phyloP scores from a whole-genome alignment of 2,113 vertebrate species.

The Hystrix brachyura region DNA sequence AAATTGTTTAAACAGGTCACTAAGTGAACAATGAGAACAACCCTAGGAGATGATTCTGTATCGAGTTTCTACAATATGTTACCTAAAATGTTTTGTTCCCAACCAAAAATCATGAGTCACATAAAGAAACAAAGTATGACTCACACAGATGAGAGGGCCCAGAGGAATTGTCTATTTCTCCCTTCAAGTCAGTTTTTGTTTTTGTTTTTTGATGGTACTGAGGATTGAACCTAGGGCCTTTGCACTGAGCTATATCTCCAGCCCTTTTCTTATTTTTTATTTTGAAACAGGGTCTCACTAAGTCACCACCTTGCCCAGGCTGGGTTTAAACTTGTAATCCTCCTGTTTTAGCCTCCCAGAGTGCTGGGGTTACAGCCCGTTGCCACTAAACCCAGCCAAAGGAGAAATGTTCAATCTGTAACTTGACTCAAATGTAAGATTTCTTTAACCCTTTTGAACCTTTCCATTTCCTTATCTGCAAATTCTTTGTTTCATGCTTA shows the following conservation, averaged over 20 bases:
- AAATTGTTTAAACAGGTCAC: neutral
- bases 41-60: neutral
- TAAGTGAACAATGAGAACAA: neutral
- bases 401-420: neutral
- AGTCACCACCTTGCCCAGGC: neutral
- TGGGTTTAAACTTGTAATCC: neutral
- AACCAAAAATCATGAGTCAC: neutral
- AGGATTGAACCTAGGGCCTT: neutral
- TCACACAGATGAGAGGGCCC: neutral
- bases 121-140: neutral
- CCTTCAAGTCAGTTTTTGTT: neutral
- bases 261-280: neutral
- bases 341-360: neutral
- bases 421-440: neutral
- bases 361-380: neutral
- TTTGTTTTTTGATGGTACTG: neutral
- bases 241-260: neutral
- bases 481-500: conserved; percentile 3
- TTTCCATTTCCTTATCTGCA: conserved; percentile 11
- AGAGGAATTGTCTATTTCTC: neutral
- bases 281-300: neutral
- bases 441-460: neutral
- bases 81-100: neutral
- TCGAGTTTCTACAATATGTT: neutral
- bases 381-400: neutral